Evolutionary conservation across 2,113 vertebrate species (phyloP).

Genomic region (Micromys minutus): DNA sequence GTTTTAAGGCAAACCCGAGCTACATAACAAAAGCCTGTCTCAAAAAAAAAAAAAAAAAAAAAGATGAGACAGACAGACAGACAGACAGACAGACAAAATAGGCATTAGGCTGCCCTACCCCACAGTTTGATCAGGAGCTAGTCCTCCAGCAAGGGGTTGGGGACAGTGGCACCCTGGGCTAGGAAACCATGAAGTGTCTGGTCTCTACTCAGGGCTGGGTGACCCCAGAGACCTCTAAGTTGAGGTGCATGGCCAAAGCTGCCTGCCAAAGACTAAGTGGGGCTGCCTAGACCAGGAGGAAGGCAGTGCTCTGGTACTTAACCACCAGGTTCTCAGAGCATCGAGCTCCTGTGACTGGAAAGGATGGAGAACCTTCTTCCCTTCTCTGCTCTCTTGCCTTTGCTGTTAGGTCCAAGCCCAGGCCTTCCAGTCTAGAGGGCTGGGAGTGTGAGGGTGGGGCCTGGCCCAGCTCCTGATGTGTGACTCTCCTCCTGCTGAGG

Average conservation of each 20-base stretch:
- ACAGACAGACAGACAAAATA: no score
- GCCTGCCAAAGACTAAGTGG: background rate
- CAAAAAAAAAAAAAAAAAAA: background rate
- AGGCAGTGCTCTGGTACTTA: background rate
- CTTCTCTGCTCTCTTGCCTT: background rate
- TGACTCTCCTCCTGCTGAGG: background rate
- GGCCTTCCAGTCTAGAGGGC: background rate
- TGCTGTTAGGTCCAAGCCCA: slow-evolving; percentile 17
- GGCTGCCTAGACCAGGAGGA: background rate
- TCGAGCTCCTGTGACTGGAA: background rate
- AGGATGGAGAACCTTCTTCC: background rate
- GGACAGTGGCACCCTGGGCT: background rate
- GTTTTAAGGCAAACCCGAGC: background rate
- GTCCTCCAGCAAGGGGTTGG: background rate
- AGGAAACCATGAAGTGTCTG: background rate
- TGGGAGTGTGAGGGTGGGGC: background rate
- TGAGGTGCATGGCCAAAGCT: background rate
- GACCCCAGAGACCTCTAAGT: background rate
- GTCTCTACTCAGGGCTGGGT: background rate
- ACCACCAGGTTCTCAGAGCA: background rate
- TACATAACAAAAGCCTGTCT: background rate
- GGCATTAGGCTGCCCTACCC: background rate
- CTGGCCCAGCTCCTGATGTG: slow-evolving; percentile 40
- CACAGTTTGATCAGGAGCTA: background rate
- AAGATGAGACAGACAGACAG: no score